These are phyloP conservation scores for Aphelinus atriplicis DNA, from an alignment of 1,140 invertebrate species.

Conservation along the genomic window DNA sequence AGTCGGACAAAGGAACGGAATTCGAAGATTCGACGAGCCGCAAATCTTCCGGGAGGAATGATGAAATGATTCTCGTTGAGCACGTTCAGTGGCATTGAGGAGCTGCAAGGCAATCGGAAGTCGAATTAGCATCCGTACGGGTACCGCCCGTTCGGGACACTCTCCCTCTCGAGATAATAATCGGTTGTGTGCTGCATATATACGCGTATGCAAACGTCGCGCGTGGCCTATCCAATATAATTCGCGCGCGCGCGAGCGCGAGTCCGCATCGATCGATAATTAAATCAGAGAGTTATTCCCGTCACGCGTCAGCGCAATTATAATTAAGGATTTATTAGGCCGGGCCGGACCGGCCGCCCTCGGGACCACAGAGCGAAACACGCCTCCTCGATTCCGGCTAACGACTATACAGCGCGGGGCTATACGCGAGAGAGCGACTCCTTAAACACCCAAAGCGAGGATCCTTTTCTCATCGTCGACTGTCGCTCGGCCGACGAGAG, in stretches of 20 bases:
- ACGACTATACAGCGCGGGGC: slow-evolving; percentile 60
- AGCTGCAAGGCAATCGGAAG: slow-evolving; percentile 18
- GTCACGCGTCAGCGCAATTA: slow-evolving; percentile 66
- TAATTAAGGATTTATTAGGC: slow-evolving; percentile 69
- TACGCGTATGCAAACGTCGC: background rate
- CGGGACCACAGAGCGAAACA: slow-evolving; percentile 52
- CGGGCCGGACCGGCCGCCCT: slow-evolving; percentile 46
- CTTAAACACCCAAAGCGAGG: slow-evolving; percentile 55
- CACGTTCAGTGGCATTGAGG: background rate
- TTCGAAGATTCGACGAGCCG: no score
- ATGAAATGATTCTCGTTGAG: slow-evolving; percentile 31
- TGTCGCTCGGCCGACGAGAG: slow-evolving; percentile 30
- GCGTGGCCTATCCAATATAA: slow-evolving; percentile 19
- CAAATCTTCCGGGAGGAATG: background rate
- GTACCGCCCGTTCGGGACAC: slow-evolving; percentile 34
- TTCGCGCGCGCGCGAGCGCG: background rate
- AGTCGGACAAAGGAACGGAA: no score
- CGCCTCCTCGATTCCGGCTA: slow-evolving; percentile 59
- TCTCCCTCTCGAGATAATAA: slow-evolving; percentile 38
- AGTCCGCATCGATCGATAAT: slow-evolving; percentile 60
- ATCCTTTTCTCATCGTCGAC: slow-evolving; percentile 33
- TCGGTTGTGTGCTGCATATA: slow-evolving; percentile 6
- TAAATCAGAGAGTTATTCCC: slow-evolving; percentile 66
- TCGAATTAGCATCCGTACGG: slow-evolving; percentile 37
- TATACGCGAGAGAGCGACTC: slow-evolving; percentile 62